Evolutionary conservation across 1,140 invertebrate species (phyloP), one percentile per base, ranked within the genome.

Genomic region (Drosophila pandora): DNA sequence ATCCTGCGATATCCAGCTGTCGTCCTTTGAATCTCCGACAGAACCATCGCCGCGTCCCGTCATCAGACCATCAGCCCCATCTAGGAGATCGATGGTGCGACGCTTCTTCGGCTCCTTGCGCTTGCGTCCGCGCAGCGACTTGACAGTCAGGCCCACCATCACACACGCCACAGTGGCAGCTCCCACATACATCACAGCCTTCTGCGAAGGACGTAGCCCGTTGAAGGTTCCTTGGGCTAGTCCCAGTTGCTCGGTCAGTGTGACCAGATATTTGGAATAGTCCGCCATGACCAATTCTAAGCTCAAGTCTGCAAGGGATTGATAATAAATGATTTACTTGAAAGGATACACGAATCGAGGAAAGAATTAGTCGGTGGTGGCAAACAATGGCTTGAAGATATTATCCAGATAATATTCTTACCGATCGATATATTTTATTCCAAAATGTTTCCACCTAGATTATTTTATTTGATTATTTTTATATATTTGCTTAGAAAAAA

Each of bases 101-200:
- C 22, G 45, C 10, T 53, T 49, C 37, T 23, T 43, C 2, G 34
- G 10, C 21, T 22, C 21, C 9, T 22, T 21, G 17, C 43, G 17
- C 9, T 22, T 21, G 17, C 43, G 43, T 47, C 43, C 43, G 21
- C 43, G 43, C 43, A 56, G 12, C 17, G 34, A 53, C 69, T 64
- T 74, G 8, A 74, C 69, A 4, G 71, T 55, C 2, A 72, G 37
- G 1, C 69, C 59, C 17, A 74, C 8, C 13, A 62, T 17, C 32
- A 74, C 71, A 22, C 52, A 73, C 12, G 71, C 68, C 21, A 62
- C 53, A 2, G 71, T 72, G 47, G 71, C 70, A 0, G 69, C 69
- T 4, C 71, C 71, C 45, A 64, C 69, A 21, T 45, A 73, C n/a
- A 74, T 48, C 13, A 74, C 3, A 1, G 71, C 54, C 45, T 73